Evolutionary conservation across 2,797 vertebrate genomes (phyloP).

Genomic region (Pempheris klunzingeri): DNA sequence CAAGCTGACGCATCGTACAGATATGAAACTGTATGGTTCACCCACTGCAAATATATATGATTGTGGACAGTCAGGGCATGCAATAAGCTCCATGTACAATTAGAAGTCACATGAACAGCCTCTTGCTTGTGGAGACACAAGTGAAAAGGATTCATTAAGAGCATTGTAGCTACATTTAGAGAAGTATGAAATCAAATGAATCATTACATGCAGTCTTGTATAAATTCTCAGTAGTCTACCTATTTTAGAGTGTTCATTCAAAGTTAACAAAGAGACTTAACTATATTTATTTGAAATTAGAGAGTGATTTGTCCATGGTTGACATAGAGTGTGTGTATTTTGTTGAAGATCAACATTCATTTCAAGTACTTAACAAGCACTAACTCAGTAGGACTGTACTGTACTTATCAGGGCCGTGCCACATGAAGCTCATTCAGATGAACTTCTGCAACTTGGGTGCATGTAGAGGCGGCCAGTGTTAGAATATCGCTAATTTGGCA

Average conservation of each 20-base stretch:
- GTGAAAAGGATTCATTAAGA: not conserved
- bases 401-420: not conserved
- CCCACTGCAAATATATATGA: slow-evolving; percentile 1
- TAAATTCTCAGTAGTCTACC: not conserved
- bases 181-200: not conserved
- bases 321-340: not conserved
- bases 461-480: not conserved
- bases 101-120: not conserved
- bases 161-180: not conserved
- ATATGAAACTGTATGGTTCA: not conserved
- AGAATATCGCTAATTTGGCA: not conserved
- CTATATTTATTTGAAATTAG: not conserved
- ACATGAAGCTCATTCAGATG: slow-evolving; percentile 5
- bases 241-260: not conserved
- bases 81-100: not conserved
- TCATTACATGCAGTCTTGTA: not conserved
- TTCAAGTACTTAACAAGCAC: not conserved
- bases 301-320: not conserved
- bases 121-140: not conserved
- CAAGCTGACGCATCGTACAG: not conserved
- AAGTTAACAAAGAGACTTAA: not conserved
- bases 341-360: not conserved
- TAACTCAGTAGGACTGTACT: no score
- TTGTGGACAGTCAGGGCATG: not conserved
- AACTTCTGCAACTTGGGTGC: slow-evolving; percentile 6